phyloP scores from a whole-genome alignment of 1,140 invertebrate species.

The honey bee (Apis mellifera) region Amel_HAv3.1 CM009944.2:5183001-5183500 shows the following conservation, averaged over 20 bases:
- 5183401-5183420: neutral
- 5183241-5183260: neutral
- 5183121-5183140: constrained; percentile 51
- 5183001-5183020: constrained; percentile 6
- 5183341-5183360: neutral
- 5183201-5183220: constrained; percentile 26
- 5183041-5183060: constrained; percentile 15
- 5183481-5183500: neutral
- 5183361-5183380: constrained; percentile 15
- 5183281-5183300: neutral
- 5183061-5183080: constrained; percentile 31
- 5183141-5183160: constrained; percentile 52
- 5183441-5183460: constrained; percentile 2
- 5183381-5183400: too few relatives aligned
- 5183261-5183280: neutral
- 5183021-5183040: constrained; percentile 27
- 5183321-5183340: neutral
- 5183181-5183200: constrained; percentile 32
- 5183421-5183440: neutral
- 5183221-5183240: constrained; percentile 23
- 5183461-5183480: constrained; percentile 52
- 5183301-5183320: constrained; percentile 3
- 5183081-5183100: constrained; percentile 40
- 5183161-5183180: constrained; percentile 50
- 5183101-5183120: constrained; percentile 50